These are phyloP conservation scores for Aphrophora alni DNA, from an alignment of 2,888 invertebrate species.

Conservation along the genomic window DNA sequence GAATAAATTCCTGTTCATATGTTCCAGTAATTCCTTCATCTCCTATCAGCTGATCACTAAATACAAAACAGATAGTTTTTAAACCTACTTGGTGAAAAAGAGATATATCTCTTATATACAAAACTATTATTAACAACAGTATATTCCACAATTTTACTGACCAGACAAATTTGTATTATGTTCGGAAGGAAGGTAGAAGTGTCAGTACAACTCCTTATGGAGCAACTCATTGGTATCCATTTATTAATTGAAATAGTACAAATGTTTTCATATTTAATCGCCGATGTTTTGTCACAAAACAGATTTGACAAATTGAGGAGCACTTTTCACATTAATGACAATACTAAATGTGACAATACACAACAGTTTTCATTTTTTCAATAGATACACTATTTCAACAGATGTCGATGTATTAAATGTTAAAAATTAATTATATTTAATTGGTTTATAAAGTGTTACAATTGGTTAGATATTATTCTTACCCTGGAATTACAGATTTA, in stretches of 20 bases:
- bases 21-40: too few relatives aligned
- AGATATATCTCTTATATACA: too few relatives aligned
- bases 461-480: constrained; percentile 37
- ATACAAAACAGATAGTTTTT: too few relatives aligned
- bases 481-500: constrained; percentile 60
- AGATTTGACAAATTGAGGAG: constrained; percentile 45
- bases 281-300: constrained; percentile 49
- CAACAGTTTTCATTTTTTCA: too few relatives aligned
- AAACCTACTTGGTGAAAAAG: too few relatives aligned
- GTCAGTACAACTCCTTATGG: constrained; percentile 44
- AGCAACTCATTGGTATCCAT: constrained; percentile 48
- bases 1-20: too few relatives aligned
- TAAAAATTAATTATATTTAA: too few relatives aligned
- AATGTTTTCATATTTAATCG: constrained; percentile 48
- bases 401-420: too few relatives aligned
- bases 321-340: constrained; percentile 37
- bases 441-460: too few relatives aligned
- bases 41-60: too few relatives aligned
- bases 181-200: constrained; percentile 41
- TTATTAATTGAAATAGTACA: constrained; percentile 45
- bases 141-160: constrained; percentile 2
- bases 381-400: too few relatives aligned
- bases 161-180: constrained; percentile 28
- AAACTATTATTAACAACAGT: constrained; percentile 6
- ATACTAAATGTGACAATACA: too few relatives aligned